Evolutionary conservation across 2,797 vertebrate genomes (phyloP).

Genomic region (Sebastiscus albofasciatus): DNA sequence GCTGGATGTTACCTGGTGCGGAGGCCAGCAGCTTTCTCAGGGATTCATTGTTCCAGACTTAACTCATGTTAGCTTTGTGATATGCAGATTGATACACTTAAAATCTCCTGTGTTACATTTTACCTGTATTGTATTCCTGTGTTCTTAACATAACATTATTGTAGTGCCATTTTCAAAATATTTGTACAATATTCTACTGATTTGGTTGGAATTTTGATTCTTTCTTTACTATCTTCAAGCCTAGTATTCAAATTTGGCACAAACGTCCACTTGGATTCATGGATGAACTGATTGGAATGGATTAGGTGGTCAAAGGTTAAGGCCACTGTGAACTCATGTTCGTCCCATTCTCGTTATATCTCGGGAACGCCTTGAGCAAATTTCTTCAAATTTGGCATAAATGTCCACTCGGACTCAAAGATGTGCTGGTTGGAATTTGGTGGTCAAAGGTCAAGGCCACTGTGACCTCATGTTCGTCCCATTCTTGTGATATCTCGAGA

Average conservation of each 20-base stretch:
- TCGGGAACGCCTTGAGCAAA: too few species aligned
- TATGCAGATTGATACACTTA: background rate
- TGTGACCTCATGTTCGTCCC: too few species aligned
- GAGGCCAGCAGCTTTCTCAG: slow-evolving; percentile 1
- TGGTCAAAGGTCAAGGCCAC: too few species aligned
- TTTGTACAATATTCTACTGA: background rate
- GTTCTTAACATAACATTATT: background rate
- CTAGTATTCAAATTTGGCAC: background rate
- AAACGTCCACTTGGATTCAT: too few species aligned
- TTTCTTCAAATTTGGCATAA: too few species aligned
- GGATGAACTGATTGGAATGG: too few species aligned
- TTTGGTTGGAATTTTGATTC: background rate
- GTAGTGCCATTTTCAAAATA: background rate
- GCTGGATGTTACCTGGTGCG: background rate
- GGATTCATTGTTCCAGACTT: background rate
- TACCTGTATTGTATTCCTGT: background rate
- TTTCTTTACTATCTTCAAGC: background rate
- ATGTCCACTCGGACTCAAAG: too few species aligned
- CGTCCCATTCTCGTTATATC: too few species aligned
- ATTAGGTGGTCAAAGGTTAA: too few species aligned
- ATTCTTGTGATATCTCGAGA: too few species aligned
- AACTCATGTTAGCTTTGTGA: background rate
- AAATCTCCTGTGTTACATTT: background rate
- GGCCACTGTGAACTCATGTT: too few species aligned
- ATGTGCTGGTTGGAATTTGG: too few species aligned